These are phyloP conservation scores for Pheosia gnoma DNA, from an alignment of 2,888 invertebrate genomes.

Conservation along the genomic window DNA sequence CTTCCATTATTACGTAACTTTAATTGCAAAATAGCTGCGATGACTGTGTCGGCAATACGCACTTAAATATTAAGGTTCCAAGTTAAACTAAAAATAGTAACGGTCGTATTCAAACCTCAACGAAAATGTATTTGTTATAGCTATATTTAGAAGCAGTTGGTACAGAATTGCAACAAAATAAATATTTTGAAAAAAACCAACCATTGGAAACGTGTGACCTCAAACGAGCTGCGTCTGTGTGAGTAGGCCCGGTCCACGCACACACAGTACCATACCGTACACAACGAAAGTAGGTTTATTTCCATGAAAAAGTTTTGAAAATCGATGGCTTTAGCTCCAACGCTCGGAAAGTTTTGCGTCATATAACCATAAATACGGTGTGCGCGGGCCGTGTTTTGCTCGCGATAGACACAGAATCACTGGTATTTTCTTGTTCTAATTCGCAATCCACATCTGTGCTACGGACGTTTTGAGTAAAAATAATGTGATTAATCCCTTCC, in stretches of 20 bases:
- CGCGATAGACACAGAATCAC: conserved; percentile 58
- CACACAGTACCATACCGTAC: conserved; percentile 61
- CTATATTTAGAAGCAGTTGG: no score
- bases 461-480: conserved; percentile 43
- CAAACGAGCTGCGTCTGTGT: conserved; percentile 52
- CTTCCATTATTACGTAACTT: no score
- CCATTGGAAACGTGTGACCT: conserved; percentile 68
- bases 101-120: not conserved
- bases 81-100: no score
- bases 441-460: conserved; percentile 52
- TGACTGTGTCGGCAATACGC: no score
- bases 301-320: conserved; percentile 85
- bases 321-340: conserved; percentile 84
- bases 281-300: conserved; percentile 83
- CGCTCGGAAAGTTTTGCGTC: conserved; percentile 81
- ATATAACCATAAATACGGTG: conserved; percentile 81
- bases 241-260: conserved; percentile 57
- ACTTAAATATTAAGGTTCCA: no score
- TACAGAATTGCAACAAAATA: not conserved
- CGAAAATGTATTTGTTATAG: no score
- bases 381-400: conserved; percentile 73
- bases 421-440: conserved; percentile 64
- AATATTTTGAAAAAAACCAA: conserved; percentile 39
- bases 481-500: conserved; percentile 15
- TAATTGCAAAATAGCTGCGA: no score